Base-by-base conservation (phyloP, 2,797 vertebrate species). In the Danio kyathit region DNA sequence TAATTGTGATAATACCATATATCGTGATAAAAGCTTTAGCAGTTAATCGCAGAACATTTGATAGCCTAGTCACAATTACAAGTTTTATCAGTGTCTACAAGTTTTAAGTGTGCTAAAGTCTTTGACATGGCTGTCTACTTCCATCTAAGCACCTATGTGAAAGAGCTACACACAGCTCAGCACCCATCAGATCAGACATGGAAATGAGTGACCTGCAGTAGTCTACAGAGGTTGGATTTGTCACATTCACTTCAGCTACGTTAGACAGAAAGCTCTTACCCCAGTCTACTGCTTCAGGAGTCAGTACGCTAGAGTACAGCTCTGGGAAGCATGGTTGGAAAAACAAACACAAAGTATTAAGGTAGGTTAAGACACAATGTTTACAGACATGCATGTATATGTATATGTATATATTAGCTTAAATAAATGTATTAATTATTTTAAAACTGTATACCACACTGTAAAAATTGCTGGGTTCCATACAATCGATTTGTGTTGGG, bases 261-360 rank as follows among this genome's bases (percentile, higher is more conserved):
- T 90, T 89, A 85, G 83, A 91, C 0, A 91, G 83, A 78, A 86
- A 89, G 87, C 88, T 89, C 93, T 95, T 95, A 95, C 94, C 94
- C 89, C 87, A 91, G 84, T 92, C 88, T 84, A 91, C 90, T 75
- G 79, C 74, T 59, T 92, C 89, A 13, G 89, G 92, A 82, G 90
- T 91, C 87, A 95, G 91, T 90, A 94, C 89, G 83, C 90, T 90
- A 86, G 93, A 92, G 89, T 93, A 93, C 90, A 90, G 89, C 80
- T 94, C 94, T 95, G 92, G 41, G 43, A 64, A 88, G 83, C 56
- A 63, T n/a, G 41, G 13, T 73, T 69, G 69, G 56, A 38, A 70
- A 78, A 79, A 64, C 49, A 75, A 54, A 77, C 61, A 60, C 52
- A 17, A 70, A 13, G 73, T 54, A 51, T 67, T 63, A 83, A 76